These are phyloP conservation scores for Erinaceus europaeus DNA, from an alignment of 2,113 vertebrate genomes.

Conservation along the genomic window DNA sequence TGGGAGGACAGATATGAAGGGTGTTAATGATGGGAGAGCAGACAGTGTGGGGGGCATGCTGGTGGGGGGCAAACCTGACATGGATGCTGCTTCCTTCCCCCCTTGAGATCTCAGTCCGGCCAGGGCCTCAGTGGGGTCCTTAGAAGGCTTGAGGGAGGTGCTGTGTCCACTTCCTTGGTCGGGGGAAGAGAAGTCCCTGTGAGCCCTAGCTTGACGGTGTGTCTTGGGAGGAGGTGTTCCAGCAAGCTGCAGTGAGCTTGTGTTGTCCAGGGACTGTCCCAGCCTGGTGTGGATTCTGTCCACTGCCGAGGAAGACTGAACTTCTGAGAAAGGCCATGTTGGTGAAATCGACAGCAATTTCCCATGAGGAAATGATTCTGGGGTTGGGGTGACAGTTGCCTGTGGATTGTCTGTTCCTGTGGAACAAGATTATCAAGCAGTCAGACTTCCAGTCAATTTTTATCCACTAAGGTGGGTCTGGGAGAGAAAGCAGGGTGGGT, in stretches of 20 bases:
- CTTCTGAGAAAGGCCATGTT: slow-evolving; percentile 82
- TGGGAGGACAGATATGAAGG: slow-evolving; percentile 41
- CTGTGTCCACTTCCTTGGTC: slow-evolving; percentile 83
- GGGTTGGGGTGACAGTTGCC: slow-evolving; percentile 69
- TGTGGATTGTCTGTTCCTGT: slow-evolving; percentile 73
- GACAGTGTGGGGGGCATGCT: slow-evolving; percentile 74
- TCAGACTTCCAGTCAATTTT: not conserved
- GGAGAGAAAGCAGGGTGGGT: not conserved
- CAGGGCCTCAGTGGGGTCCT: slow-evolving; percentile 81
- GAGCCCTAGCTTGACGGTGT: slow-evolving; percentile 79
- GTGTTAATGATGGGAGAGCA: slow-evolving; percentile 55
- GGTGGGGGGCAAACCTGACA: slow-evolving; percentile 90
- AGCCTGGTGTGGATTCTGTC: slow-evolving; percentile 60
- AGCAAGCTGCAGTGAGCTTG: slow-evolving; percentile 75
- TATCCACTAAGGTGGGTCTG: rapidly evolving
- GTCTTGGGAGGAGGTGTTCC: slow-evolving; percentile 78
- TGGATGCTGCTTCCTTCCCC: slow-evolving; percentile 75
- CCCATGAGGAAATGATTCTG: slow-evolving; percentile 75
- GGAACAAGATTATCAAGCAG: slow-evolving; percentile 38
- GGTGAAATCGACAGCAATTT: slow-evolving; percentile 79
- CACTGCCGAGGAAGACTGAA: slow-evolving; percentile 73
- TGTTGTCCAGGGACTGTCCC: slow-evolving; percentile 76
- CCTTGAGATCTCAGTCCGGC: slow-evolving; percentile 69
- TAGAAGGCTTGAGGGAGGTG: slow-evolving; percentile 83
- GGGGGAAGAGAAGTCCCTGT: slow-evolving; percentile 79